These are phyloP conservation scores for Drosophila flavopinicola DNA, from an alignment of 2,888 invertebrate genomes.

Conservation along the genomic window DNA sequence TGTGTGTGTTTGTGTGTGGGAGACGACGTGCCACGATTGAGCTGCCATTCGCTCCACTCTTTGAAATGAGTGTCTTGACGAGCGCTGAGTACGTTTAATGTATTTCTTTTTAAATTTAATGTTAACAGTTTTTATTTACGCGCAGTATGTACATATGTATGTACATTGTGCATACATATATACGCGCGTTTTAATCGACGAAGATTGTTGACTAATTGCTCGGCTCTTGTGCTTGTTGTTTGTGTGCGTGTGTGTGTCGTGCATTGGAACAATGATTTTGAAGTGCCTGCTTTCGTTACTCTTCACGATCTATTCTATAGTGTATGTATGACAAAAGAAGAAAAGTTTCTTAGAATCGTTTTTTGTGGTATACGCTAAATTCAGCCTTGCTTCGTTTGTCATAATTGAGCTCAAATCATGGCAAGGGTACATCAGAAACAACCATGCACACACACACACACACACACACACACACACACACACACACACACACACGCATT, in stretches of 20 bases:
- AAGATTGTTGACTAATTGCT: constrained; percentile 16
- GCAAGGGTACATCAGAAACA: not conserved
- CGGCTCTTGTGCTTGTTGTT: not conserved
- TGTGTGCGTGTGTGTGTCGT: not conserved
- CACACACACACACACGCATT: not conserved
- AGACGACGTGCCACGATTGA: constrained; percentile 3
- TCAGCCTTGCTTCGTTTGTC: too few species aligned
- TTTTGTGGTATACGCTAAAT: too few species aligned
- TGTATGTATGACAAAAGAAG: too few species aligned
- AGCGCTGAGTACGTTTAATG: too few species aligned
- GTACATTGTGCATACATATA: not conserved
- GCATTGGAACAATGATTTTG: not conserved
- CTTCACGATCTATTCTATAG: not conserved
- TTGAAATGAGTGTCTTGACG: not conserved
- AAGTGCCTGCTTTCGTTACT: not conserved
- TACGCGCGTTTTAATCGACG: constrained; percentile 19
- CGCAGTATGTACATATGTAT: not conserved
- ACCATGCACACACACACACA: not conserved
- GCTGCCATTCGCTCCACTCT: not conserved
- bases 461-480: not conserved
- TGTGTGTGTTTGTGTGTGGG: constrained; percentile 7
- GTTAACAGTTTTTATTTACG: too few species aligned
- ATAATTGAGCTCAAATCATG: too few species aligned
- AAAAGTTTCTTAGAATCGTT: too few species aligned
- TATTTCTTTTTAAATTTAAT: too few species aligned